These are phyloP conservation scores for Anodontia alba DNA, from an alignment of 2,888 invertebrate genomes.

Conservation along the genomic window DNA sequence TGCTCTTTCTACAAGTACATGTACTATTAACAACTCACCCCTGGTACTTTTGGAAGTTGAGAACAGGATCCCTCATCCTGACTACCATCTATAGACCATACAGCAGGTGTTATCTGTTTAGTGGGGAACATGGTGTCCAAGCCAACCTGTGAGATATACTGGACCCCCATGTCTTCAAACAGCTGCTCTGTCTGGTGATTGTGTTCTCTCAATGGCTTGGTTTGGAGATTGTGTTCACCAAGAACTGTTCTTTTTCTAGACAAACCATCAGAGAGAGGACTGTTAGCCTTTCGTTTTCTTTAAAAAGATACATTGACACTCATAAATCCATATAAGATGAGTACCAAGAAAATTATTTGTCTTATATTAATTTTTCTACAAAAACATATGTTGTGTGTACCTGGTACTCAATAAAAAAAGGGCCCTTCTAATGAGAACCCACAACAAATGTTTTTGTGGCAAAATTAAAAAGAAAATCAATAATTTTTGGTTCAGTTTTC, in stretches of 20 bases:
- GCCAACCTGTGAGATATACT: constrained; percentile 43
- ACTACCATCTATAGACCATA: constrained; percentile 8
- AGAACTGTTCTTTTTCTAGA: constrained; percentile 14
- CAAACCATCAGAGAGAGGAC: constrained; percentile 21
- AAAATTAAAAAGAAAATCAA: too few relatives aligned
- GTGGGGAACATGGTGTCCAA: constrained; percentile 28
- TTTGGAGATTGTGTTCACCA: constrained; percentile 61
- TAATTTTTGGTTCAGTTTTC: too few relatives aligned
- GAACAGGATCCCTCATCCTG: constrained; percentile 34
- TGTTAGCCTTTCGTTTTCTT: constrained; percentile 50
- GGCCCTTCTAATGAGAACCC: too few relatives aligned
- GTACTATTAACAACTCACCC: too few relatives aligned
- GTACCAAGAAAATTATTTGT: too few relatives aligned
- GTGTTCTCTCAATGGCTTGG: constrained; percentile 65
- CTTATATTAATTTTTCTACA: too few relatives aligned
- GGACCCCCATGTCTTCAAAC: constrained; percentile 71
- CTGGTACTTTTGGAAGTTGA: constrained; percentile 58
- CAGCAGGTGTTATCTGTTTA: constrained; percentile 52
- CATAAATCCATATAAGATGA: neutral
- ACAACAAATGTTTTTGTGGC: too few relatives aligned
- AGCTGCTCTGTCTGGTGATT: constrained; percentile 63
- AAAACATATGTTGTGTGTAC: too few relatives aligned
- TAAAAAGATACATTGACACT: neutral
- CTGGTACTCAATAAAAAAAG: too few relatives aligned
- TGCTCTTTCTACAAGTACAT: too few relatives aligned